A percentile compares a stretch with the other conserved stretches of the same genome.
Evolutionary conservation across 2,113 vertebrate genomes (phyloP).

Genomic region (Actinemys pallida): DNA sequence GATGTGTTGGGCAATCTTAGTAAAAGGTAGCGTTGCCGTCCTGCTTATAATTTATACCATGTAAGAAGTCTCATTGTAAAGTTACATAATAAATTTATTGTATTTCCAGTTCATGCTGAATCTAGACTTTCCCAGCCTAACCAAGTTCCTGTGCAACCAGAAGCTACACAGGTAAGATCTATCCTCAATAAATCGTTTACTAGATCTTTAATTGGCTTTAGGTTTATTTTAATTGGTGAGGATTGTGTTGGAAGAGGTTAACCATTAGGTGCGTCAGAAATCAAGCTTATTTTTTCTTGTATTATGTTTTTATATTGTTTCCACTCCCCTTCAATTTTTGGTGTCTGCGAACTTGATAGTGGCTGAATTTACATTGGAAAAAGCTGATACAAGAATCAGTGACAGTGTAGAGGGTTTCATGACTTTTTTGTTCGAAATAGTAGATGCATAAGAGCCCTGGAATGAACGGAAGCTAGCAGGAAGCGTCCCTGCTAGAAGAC

Average conservation of each 20-base stretch:
- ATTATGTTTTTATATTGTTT: not conserved
- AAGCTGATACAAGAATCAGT: not conserved
- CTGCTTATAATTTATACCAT: not conserved
- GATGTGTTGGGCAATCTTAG: not conserved
- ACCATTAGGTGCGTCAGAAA: not conserved
- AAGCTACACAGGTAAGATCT: constrained; percentile 90
- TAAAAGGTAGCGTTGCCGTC: not conserved
- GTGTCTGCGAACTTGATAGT: not conserved
- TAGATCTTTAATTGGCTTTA: not conserved
- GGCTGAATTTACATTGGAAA: not conserved
- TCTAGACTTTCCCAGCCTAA: constrained; percentile 89
- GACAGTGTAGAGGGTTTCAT: not conserved
- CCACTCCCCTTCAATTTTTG: not conserved
- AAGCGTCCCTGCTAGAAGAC: not conserved
- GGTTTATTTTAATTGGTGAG: not conserved
- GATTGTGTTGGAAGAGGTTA: not conserved
- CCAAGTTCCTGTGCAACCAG: constrained; percentile 88
- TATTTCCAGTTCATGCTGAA: constrained; percentile 87
- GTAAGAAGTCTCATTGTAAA: not conserved
- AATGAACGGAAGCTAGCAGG: not conserved
- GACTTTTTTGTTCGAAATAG: not conserved
- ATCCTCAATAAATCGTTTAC: not conserved
- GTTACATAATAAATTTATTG: constrained; percentile 28
- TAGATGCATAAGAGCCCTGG: no score
- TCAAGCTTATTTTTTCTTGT: not conserved